A percentile compares a stretch with the other conserved stretches of the same genome.
These are phyloP conservation scores for Brienomyrus brachyistius DNA, from an alignment of 2,113 vertebrate genomes.

Conservation along the genomic window DNA sequence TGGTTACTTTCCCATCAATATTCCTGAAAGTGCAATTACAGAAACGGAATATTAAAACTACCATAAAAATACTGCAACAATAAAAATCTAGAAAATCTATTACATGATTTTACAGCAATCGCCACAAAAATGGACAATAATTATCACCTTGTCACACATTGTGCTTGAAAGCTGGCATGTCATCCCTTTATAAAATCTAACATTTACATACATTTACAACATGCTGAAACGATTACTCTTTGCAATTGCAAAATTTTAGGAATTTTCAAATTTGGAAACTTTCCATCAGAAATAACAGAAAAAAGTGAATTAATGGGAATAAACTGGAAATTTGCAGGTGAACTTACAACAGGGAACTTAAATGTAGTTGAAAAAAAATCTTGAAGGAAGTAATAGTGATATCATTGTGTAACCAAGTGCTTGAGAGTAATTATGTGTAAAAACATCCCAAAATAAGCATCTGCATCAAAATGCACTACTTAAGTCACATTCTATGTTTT, in stretches of 20 bases:
- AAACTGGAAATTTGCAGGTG: not conserved
- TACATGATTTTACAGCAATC: not conserved
- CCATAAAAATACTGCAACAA: not conserved
- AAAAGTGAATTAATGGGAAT: not conserved
- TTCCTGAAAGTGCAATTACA: not conserved
- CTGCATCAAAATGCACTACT: not conserved
- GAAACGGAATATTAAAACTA: not conserved
- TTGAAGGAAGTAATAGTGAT: not conserved
- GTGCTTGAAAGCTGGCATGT: not conserved
- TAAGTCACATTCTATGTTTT: not conserved
- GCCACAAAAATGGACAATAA: not conserved
- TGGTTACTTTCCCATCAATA: not conserved
- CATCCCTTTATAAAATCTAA: not conserved
- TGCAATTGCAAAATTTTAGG: not conserved
- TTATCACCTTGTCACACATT: not conserved
- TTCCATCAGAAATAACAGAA: not conserved
- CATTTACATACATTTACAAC: not conserved
- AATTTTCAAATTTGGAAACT: not conserved
- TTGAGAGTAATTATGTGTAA: not conserved
- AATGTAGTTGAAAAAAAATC: not conserved
- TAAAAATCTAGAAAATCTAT: not conserved
- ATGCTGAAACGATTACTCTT: not conserved
- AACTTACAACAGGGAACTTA: not conserved
- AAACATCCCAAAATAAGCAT: not conserved
- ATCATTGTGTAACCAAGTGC: not conserved